Base-by-base conservation (phyloP, 2,113 vertebrate species). In the Capreolus pygargus region DNA sequence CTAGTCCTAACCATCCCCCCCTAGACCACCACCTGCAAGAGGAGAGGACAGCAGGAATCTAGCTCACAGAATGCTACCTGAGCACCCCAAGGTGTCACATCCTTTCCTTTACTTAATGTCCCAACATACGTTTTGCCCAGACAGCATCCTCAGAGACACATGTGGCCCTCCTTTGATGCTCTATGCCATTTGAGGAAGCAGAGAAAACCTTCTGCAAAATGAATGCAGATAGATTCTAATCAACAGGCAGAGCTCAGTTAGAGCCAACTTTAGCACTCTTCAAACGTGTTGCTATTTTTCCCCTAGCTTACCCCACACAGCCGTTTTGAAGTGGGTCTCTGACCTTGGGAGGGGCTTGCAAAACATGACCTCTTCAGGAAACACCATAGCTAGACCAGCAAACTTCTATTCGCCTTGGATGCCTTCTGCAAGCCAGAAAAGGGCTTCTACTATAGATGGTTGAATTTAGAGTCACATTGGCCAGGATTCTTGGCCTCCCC, bases 201-300 rank as follows among this genome's bases (percentile, higher is more conserved):
- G 85, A 96, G 92, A 87, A 94, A 82, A 64, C 19, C 60, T 91
- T 94, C 94, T 91, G 58, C 78, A 86, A 96, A 96, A 96, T 96
- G 50, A 98, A 97, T 96, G 95, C 82, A 96, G 93, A 97, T 83
- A 91, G 95, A 97, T 95, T 97, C 89, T 81, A 95, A 95, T 93
- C 89, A 94, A 86, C 88, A 96, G 82, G 43, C 96, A 96, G 81
- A 93, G 86, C 30, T 93, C 85, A 85, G 89, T 95, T 89, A 95
- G 58, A 95, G 82, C 67, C 43, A 81, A 74, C 60, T 97, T 96
- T 57, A 52, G 76, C 78, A 55, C 25, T 43, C n/a, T 85, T 89
- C 76, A 76, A 87, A 97, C 64, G 45, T 96, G 82, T 58, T 92
- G n/a, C 90, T 97, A 60, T 89, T 95, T 93, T 79, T 85, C 74